phyloP scores from a whole-genome alignment of 2,888 invertebrate genomes.

The Masnerella sp. region DNA sequence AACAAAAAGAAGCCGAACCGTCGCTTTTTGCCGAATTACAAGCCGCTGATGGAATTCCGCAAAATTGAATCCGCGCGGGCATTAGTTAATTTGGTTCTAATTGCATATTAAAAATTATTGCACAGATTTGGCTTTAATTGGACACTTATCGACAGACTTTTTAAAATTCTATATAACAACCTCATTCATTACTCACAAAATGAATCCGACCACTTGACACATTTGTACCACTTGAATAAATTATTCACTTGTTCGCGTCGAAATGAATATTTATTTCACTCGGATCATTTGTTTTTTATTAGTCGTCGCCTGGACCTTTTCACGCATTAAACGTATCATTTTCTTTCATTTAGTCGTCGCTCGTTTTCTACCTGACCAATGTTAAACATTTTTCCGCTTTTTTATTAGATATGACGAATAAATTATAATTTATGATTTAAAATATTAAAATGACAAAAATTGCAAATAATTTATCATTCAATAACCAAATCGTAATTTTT shows the following conservation, averaged over 20 bases:
- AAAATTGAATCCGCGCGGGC: not conserved
- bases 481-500: no score
- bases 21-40: not conserved
- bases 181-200: slow-evolving; percentile 33
- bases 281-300: slow-evolving; percentile 17
- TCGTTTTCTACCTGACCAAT: no score
- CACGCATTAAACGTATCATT: not conserved
- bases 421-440: no score
- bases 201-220: slow-evolving; percentile 31
- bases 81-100: slow-evolving; percentile 7
- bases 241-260: slow-evolving; percentile 14
- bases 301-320: not conserved
- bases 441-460: no score
- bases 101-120: slow-evolving; percentile 15
- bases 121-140: slow-evolving; percentile 14
- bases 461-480: no score
- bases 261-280: slow-evolving; percentile 32
- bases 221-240: slow-evolving; percentile 28
- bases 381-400: not conserved
- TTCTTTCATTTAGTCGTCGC: no score
- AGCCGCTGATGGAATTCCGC: not conserved
- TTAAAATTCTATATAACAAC: slow-evolving; percentile 17
- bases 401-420: no score
- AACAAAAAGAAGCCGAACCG: not conserved
- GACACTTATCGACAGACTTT: slow-evolving; percentile 17